Evolutionary conservation across 2,113 vertebrate species (phyloP).

Genomic region (Echinops telfairi): DNA sequence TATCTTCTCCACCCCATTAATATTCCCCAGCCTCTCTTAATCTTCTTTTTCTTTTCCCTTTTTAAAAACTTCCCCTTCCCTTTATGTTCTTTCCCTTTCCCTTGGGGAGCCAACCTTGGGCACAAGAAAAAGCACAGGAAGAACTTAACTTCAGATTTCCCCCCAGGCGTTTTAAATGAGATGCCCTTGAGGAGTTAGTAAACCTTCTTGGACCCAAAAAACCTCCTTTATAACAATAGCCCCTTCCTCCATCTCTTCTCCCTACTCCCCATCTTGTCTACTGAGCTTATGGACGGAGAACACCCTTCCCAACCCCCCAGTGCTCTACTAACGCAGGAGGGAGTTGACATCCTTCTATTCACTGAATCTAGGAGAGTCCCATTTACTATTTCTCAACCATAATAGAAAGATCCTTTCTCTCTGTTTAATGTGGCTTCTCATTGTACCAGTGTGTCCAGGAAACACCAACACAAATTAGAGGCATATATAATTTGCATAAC

Average conservation of each 20-base stretch:
- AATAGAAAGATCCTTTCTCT: not conserved
- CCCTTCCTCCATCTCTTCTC: not conserved
- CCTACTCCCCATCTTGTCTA: not conserved
- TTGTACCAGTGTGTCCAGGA: not conserved
- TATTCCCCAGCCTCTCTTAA: not conserved
- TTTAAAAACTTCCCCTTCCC: not conserved
- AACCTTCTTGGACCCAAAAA: not conserved
- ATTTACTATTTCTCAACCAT: not conserved
- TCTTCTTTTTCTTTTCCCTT: not conserved
- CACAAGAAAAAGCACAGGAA: slow-evolving; percentile 17
- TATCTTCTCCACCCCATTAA: not conserved
- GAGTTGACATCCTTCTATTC: not conserved
- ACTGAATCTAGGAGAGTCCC: not conserved
- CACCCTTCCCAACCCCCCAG: not conserved
- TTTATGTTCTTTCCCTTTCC: not conserved
- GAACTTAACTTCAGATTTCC: not conserved
- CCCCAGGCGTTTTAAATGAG: not conserved
- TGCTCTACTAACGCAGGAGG: not conserved
- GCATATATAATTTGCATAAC: not conserved
- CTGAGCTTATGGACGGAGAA: not conserved
- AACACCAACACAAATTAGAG: not conserved
- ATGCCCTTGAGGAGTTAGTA: not conserved
- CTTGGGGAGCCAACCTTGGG: not conserved
- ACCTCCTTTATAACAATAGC: not conserved
- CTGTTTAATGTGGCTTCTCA: not conserved